These are phyloP conservation scores for Papilio dardanus DNA, from an alignment of 1,140 invertebrate genomes.

Conservation along the genomic window DNA sequence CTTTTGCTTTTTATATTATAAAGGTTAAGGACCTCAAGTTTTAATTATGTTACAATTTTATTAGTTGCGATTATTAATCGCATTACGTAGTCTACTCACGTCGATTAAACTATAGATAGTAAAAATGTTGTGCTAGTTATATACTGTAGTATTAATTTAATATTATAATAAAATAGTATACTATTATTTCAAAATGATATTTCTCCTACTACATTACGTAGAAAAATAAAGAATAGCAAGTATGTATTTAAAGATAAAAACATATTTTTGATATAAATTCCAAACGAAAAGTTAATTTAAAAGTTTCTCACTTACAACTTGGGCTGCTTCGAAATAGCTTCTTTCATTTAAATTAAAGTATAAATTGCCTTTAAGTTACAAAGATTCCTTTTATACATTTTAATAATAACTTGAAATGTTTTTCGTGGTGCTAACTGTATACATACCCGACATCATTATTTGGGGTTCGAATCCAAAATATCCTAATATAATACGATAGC, in stretches of 20 bases:
- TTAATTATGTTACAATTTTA: neutral
- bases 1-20: neutral
- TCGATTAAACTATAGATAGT: neutral
- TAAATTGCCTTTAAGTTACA: conserved; percentile 4
- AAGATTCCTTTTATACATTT: neutral
- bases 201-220: neutral
- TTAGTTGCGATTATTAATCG: neutral
- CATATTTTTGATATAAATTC: conserved; percentile 15
- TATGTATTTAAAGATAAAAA: neutral
- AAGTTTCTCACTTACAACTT: conserved; percentile 12
- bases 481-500: too few relatives aligned
- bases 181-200: neutral
- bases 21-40: neutral
- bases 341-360: conserved; percentile 23
- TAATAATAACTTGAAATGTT: neutral
- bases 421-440: neutral
- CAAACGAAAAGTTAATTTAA: conserved; percentile 23
- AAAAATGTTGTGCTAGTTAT: neutral
- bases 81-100: neutral
- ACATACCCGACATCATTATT: neutral
- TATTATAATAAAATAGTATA: neutral
- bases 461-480: neutral
- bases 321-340: conserved; percentile 9
- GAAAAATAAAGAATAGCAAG: neutral
- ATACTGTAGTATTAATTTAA: neutral